Conservation (phyloP, 2,797 vertebrate species). For the Etheostoma nigrum region DNA sequence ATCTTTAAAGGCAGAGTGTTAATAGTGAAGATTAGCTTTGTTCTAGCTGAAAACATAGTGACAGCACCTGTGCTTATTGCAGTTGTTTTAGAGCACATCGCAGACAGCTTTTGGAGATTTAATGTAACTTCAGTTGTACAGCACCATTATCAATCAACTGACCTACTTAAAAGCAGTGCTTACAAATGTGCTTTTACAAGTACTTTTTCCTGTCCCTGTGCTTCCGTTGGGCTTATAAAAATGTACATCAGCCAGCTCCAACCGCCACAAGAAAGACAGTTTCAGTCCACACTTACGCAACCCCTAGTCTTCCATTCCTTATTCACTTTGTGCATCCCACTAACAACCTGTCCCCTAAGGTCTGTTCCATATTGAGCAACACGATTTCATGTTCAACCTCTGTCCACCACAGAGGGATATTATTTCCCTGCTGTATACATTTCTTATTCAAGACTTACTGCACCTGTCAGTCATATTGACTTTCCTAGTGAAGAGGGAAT, state of each 20-base stretch:
- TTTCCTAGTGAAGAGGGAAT: not conserved
- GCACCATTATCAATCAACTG: slow-evolving; percentile 44
- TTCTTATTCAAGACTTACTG: slow-evolving; percentile 9
- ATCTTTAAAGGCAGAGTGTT: slow-evolving; percentile 21
- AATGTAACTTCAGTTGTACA: slow-evolving; percentile 32
- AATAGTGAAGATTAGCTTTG: slow-evolving; percentile 33
- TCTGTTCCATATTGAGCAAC: slow-evolving; percentile 48
- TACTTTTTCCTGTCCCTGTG: not conserved
- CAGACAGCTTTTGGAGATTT: slow-evolving; percentile 30
- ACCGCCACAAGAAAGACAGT: slow-evolving; percentile 16
- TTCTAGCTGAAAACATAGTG: slow-evolving; percentile 21
- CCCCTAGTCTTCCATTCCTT: slow-evolving; percentile 31
- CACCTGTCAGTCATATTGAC: slow-evolving; percentile 2
- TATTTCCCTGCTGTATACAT: slow-evolving; percentile 3
- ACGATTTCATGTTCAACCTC: slow-evolving; percentile 47
- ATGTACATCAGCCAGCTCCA: slow-evolving; percentile 24
- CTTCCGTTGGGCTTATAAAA: slow-evolving; percentile 10
- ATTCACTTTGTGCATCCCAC: slow-evolving; percentile 42
- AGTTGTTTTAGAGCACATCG: not conserved
- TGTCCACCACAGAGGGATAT: slow-evolving; percentile 27
- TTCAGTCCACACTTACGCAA: slow-evolving; percentile 21
- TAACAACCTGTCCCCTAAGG: slow-evolving; percentile 43
- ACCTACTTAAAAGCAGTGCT: slow-evolving; percentile 47
- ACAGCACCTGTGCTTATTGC: not conserved
- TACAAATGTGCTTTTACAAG: slow-evolving; percentile 2